These are phyloP conservation scores for Lytechinus pictus DNA, from an alignment of 35 echinoderm and acorn worm species.

Conservation along the genomic window DNA sequence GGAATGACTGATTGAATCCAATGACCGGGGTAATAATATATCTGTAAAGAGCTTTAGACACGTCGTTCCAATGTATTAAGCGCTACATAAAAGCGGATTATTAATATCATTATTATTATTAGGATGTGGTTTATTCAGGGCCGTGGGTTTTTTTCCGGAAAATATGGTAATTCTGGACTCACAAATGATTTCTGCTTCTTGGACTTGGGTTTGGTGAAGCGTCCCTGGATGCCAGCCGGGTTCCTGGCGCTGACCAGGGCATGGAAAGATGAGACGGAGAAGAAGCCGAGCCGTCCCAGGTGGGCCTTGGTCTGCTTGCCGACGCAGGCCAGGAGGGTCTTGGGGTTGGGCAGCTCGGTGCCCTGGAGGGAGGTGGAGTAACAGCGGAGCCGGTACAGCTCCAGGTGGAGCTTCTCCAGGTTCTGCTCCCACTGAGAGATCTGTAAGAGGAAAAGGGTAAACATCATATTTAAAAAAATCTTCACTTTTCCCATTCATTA, in stretches of 20 bases:
- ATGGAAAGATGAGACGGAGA: conserved; percentile 97
- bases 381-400: conserved; percentile 91
- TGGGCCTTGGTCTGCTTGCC: conserved; percentile 87
- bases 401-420: conserved; percentile 89
- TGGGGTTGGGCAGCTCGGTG: conserved; percentile 97
- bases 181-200: conserved; percentile 89
- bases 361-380: conserved; percentile 96
- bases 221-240: conserved; percentile 80
- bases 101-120: too few species aligned
- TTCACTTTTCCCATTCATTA: too few species aligned
- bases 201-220: conserved; percentile 89
- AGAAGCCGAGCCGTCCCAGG: conserved; percentile 85
- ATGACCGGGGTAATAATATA: too few species aligned
- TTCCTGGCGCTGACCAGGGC: conserved; percentile 90
- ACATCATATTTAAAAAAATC: too few species aligned
- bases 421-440: conserved; percentile 96
- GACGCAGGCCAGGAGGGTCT: conserved; percentile 87
- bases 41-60: too few species aligned
- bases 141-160: too few species aligned
- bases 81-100: too few species aligned
- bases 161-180: conserved; percentile 35
- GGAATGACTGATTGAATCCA: too few species aligned
- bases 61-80: too few species aligned
- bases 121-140: too few species aligned
- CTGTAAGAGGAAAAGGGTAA: conserved; percentile 20